phyloP scores from a whole-genome alignment of 2,888 invertebrate species.

The Melanostoma mellinum region DNA sequence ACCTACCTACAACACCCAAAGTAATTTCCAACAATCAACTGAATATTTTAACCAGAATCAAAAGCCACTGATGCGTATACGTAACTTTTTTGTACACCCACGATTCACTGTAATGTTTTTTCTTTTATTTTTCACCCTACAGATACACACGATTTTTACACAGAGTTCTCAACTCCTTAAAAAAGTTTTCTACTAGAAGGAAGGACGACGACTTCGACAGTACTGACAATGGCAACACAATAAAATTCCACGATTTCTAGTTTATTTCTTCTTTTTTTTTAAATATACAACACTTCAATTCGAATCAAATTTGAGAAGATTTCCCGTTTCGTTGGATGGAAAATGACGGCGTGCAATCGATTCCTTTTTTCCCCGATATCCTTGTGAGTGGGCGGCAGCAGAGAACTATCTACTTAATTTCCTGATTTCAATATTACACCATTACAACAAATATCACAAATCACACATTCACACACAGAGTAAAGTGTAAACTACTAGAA shows the following conservation, averaged over 20 bases:
- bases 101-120: slow-evolving; percentile 26
- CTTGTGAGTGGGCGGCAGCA: slow-evolving; percentile 59
- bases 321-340: slow-evolving; percentile 6
- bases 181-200: slow-evolving; percentile 29
- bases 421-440: slow-evolving; percentile 60
- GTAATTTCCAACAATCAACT: slow-evolving; percentile 60
- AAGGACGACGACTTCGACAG: slow-evolving; percentile 33
- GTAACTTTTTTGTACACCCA: slow-evolving; percentile 75
- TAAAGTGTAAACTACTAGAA: slow-evolving; percentile 58
- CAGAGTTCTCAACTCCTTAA: slow-evolving; percentile 35
- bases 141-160: slow-evolving; percentile 69
- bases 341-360: slow-evolving; percentile 61
- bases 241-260: slow-evolving; percentile 37
- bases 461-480: slow-evolving; percentile 40
- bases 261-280: slow-evolving; percentile 1
- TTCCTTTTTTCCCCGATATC: slow-evolving; percentile 60
- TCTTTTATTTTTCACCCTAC: slow-evolving; percentile 34
- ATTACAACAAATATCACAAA: slow-evolving; percentile 61
- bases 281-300: not conserved
- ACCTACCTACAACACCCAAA: slow-evolving; percentile 62
- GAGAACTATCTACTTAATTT: slow-evolving; percentile 56
- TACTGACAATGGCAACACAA: slow-evolving; percentile 25
- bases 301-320: slow-evolving; percentile 16
- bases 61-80: slow-evolving; percentile 79
- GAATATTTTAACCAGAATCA: slow-evolving; percentile 45